Evolutionary conservation across 2,888 invertebrate genomes (phyloP).

Genomic region (Noctuana brunneofusca): DNA sequence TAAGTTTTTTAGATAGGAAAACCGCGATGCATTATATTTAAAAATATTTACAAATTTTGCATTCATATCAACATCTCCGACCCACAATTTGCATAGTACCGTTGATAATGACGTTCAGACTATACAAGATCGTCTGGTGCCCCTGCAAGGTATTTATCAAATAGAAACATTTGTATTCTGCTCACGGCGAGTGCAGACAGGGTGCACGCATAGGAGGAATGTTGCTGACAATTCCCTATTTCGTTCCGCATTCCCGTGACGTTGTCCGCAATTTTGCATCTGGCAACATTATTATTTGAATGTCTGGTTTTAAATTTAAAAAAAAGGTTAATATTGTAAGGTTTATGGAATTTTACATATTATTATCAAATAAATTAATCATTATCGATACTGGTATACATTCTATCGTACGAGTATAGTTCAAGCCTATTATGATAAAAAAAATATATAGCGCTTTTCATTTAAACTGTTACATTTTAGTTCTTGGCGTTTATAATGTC

Average conservation of each 20-base stretch:
- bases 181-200: slow-evolving; percentile 37
- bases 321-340: background rate
- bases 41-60: too few relatives aligned
- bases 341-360: background rate
- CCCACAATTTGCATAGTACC: background rate
- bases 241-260: slow-evolving; percentile 36
- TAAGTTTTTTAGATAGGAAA: too few relatives aligned
- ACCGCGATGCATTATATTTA: too few relatives aligned
- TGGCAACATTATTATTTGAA: background rate
- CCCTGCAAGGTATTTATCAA: slow-evolving; percentile 18
- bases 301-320: background rate
- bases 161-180: slow-evolving; percentile 30
- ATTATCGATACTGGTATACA: background rate
- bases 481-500: too few relatives aligned
- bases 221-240: slow-evolving; percentile 44
- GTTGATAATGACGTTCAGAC: slow-evolving; percentile 7
- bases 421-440: too few relatives aligned
- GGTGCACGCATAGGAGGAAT: slow-evolving; percentile 43
- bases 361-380: background rate
- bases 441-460: too few relatives aligned
- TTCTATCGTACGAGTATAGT: too few relatives aligned
- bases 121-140: background rate
- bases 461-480: too few relatives aligned
- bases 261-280: slow-evolving; percentile 1
- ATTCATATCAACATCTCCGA: too few relatives aligned